Conservation (phyloP, 2,113 vertebrate genomes). For the Lophochroa leadbeateri region DNA sequence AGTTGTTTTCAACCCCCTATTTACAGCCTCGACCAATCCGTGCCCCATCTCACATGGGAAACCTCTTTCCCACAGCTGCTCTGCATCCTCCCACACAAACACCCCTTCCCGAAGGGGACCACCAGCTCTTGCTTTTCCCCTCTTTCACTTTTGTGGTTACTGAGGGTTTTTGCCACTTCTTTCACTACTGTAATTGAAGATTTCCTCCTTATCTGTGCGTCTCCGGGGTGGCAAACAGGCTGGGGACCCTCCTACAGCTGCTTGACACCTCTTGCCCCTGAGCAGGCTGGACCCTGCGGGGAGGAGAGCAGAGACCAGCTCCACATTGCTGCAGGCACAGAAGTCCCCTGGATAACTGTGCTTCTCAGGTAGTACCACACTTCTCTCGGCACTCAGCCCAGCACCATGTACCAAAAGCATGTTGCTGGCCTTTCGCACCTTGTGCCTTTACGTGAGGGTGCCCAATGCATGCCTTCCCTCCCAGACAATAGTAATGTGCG, state of each 20-base stretch:
- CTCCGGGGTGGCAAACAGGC: fast-evolving
- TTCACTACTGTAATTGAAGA: neutral
- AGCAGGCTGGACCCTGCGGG: neutral
- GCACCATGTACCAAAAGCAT: neutral
- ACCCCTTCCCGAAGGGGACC: neutral
- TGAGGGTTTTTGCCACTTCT: neutral
- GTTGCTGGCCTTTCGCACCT: neutral
- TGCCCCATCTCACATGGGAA: neutral
- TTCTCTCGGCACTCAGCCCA: neutral
- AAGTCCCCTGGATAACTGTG: neutral
- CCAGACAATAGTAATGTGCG: fast-evolving
- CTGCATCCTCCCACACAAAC: neutral
- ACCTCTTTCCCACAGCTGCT: neutral
- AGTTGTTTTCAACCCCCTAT: neutral
- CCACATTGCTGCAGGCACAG: neutral
- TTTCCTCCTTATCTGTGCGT: neutral
- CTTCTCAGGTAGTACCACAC: neutral
- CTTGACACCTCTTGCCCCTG: fast-evolving
- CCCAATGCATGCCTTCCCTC: neutral
- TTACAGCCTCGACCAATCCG: neutral
- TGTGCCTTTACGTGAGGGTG: neutral
- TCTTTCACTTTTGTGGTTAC: neutral
- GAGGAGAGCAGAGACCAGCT: neutral
- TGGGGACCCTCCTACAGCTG: neutral
- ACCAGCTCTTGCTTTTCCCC: neutral